Evolutionary conservation across 2,888 invertebrate genomes (phyloP), one percentile per base, ranked within the genome.

Genomic region (Watsonalla cultraria): DNA sequence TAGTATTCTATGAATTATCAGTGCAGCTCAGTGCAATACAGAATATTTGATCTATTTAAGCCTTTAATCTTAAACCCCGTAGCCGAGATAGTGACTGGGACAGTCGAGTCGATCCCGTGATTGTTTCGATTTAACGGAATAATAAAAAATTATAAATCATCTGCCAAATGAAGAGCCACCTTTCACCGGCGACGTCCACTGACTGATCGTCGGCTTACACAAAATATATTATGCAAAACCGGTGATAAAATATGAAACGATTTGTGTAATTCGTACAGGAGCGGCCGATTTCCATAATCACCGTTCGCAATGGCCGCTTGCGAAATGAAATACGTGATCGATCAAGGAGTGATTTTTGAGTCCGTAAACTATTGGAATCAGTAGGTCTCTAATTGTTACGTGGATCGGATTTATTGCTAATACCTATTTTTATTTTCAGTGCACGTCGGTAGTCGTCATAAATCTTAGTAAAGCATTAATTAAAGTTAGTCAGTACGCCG

Each of bases 161-260:
- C 68, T 63, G 65, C 74, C 70, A 77, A 82, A 79, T 74, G 73
- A 73, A 72, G 70, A 68, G 66, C 69, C 62, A 68, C 72, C 70
- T 75, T 71, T 72, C 67, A 71, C 54, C 64, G 60, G 55, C 65
- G 75, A 75, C 74, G 68, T 69, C 64, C 61, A 65, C 70, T 84
- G 82, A 84, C 74, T 78, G 84, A 85, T 85, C 75, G 78, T 67
- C 63, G 74, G 82, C 79, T 80, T 78, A 83, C 74, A 75, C 70
- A 76, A 82, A 83, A 82, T 81, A 76, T 78, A 79, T 81, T 79
- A 81, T 81, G 79, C 75, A 80, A 82, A 84, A 82, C 6, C 79
- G 78, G 75, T 82, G 79, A 82, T 83, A 84, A 85, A 85, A 86
- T 82, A 81, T 82, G 76, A 84, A 82, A 84, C 80, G 84, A 82